A percentile compares a stretch with the other conserved stretches of the same genome.
phyloP scores from a whole-genome alignment of 2,113 vertebrate genomes.

The Lophius piscatorius region DNA sequence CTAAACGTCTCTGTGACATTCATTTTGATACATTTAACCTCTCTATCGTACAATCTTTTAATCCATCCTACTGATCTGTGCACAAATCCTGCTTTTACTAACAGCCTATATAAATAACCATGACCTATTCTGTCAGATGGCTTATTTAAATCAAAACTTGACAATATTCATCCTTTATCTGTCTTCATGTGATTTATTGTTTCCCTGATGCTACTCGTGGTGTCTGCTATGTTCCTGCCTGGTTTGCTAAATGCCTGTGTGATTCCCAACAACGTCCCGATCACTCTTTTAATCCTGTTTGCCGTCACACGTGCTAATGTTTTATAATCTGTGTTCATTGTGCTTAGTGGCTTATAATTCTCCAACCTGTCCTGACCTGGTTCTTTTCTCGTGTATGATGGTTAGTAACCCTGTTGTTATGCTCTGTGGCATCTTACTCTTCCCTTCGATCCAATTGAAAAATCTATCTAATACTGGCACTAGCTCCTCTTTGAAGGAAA shows the following conservation, averaged over 20 bases:
- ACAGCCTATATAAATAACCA: background rate
- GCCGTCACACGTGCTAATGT: background rate
- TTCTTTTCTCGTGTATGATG: background rate
- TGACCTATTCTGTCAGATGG: slow-evolving; percentile 1
- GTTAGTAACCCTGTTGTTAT: background rate
- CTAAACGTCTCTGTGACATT: background rate
- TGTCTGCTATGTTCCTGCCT: background rate
- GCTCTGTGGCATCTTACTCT: background rate
- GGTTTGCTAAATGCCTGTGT: background rate
- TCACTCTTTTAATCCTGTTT: background rate
- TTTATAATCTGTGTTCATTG: background rate
- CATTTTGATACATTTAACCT: background rate
- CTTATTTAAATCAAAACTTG: slow-evolving; percentile 1
- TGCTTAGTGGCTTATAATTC: background rate
- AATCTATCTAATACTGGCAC: background rate
- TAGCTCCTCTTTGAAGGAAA: background rate
- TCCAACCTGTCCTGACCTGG: background rate
- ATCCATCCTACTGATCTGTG: background rate
- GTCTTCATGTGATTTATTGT: background rate
- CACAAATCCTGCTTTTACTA: background rate
- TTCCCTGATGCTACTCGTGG: background rate
- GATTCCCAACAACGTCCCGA: background rate
- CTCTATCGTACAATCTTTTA: background rate
- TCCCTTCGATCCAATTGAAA: background rate
- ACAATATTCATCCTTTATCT: background rate